A percentile compares a stretch with the other conserved stretches of the same genome.
Conservation (phyloP, 2,888 invertebrate species). For the Linyphia triangularis region DNA sequence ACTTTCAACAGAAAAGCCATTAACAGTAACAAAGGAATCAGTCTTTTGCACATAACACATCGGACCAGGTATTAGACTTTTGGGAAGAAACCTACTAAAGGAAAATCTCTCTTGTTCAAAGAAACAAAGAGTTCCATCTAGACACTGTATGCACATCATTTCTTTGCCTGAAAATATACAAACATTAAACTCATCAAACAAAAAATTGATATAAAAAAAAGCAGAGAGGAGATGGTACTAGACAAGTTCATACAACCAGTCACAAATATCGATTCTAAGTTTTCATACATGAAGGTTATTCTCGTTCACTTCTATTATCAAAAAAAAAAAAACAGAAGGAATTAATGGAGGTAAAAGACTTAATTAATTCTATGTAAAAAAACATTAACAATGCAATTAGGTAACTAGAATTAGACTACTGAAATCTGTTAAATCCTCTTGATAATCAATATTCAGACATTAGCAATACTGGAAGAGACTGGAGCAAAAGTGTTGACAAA, state of each 20-base stretch:
- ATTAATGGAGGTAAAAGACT: neutral
- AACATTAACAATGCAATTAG: too few relatives aligned
- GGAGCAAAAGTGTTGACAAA: too few relatives aligned
- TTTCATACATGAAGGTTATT: neutral
- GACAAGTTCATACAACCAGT: neutral
- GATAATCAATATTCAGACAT: too few relatives aligned
- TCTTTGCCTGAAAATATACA: conserved; percentile 82
- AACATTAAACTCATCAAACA: neutral
- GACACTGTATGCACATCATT: conserved; percentile 92
- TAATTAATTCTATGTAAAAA: too few relatives aligned
- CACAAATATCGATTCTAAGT: neutral
- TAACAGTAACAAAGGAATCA: conserved; percentile 91
- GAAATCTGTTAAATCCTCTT: too few relatives aligned
- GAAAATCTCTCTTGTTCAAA: conserved; percentile 95
- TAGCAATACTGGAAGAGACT: too few relatives aligned
- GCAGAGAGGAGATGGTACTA: neutral
- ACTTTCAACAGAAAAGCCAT: conserved; percentile 91
- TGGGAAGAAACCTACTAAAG: conserved; percentile 89
- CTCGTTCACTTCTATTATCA: neutral
- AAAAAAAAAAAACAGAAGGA: neutral
- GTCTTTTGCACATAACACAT: conserved; percentile 88
- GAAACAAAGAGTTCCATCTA: conserved; percentile 93
- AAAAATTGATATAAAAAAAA: neutral
- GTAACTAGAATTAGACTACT: too few relatives aligned
- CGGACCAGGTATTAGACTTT: conserved; percentile 90